These are phyloP conservation scores for Tryphoninae sp. DNA, from an alignment of 2,888 invertebrate genomes.

Conservation along the genomic window DNA sequence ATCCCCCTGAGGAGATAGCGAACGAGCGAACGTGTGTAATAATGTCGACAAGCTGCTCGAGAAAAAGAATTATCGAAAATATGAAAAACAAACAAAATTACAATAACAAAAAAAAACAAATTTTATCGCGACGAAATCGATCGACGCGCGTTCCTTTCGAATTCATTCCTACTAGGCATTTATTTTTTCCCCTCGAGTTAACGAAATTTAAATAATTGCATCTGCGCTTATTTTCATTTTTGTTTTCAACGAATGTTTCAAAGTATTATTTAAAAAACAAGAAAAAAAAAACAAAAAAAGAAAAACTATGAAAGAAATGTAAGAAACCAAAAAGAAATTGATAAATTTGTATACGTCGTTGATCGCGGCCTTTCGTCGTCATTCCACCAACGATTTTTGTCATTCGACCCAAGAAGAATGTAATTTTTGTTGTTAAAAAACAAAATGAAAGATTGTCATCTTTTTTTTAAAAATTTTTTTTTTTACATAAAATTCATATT, in stretches of 20 bases:
- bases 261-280: constrained; percentile 36
- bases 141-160: constrained; percentile 48
- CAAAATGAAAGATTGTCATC: constrained; percentile 45
- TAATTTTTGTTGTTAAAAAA: constrained; percentile 21
- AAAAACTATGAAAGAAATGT: not conserved
- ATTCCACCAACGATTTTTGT: constrained; percentile 46
- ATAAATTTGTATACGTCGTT: constrained; percentile 32
- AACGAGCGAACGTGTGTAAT: constrained; percentile 49
- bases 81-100: constrained; percentile 1
- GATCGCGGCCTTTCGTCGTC: constrained; percentile 33
- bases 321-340: constrained; percentile 1
- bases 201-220: not conserved
- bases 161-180: constrained; percentile 48
- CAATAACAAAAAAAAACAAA: constrained; percentile 21
- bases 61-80: too few species aligned
- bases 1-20: constrained; percentile 35
- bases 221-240: constrained; percentile 27
- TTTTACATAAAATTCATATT: constrained; percentile 19
- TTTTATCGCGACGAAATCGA: constrained; percentile 40
- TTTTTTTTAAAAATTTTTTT: constrained; percentile 44
- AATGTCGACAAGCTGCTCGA: constrained; percentile 55
- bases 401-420: constrained; percentile 8
- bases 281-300: constrained; percentile 8
- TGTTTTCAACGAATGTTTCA: constrained; percentile 15
- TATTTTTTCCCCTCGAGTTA: constrained; percentile 27